Conservation (phyloP, 2,797 vertebrate species). For the Paedocypris micromegethes region DNA sequence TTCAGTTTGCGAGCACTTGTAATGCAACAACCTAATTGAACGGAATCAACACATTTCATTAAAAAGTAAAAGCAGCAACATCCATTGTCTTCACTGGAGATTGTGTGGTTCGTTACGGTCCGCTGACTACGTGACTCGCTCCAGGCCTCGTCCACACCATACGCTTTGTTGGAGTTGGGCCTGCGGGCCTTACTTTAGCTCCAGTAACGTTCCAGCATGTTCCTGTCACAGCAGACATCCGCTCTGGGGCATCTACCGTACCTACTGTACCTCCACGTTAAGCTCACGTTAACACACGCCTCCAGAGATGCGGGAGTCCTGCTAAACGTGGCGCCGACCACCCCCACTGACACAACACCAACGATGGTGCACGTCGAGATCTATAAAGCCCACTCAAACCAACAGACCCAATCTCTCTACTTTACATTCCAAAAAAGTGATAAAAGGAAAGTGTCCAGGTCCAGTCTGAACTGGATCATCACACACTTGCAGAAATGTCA, state of each 20-base stretch:
- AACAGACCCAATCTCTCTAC: too few relatives aligned
- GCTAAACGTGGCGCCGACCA: conserved; percentile 63
- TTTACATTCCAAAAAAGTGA: too few relatives aligned
- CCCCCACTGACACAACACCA: conserved; percentile 54
- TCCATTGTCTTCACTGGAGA: too few relatives aligned
- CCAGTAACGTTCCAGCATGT: conserved; percentile 66
- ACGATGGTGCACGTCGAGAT: conserved; percentile 26
- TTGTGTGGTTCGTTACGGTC: not conserved
- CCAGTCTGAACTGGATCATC: too few relatives aligned
- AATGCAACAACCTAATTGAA: too few relatives aligned
- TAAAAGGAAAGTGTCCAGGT: too few relatives aligned
- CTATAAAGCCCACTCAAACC: not conserved
- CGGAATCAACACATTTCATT: too few relatives aligned
- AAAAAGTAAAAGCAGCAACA: too few relatives aligned
- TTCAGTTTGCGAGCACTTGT: too few relatives aligned
- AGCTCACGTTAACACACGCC: conserved; percentile 60
- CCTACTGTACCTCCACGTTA: conserved; percentile 62
- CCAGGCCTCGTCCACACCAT: conserved; percentile 61
- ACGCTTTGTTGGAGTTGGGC: conserved; percentile 59
- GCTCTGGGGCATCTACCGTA: conserved; percentile 62
- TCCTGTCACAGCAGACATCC: conserved; percentile 64
- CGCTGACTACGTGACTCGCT: conserved; percentile 46
- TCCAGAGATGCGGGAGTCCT: conserved; percentile 61
- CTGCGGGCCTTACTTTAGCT: conserved; percentile 60
- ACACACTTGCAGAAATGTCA: too few relatives aligned